A percentile compares a stretch with the other conserved stretches of the same genome.
Evolutionary conservation across 1,140 invertebrate species (phyloP).

Genomic region (Globodera ellingtonae): DNA sequence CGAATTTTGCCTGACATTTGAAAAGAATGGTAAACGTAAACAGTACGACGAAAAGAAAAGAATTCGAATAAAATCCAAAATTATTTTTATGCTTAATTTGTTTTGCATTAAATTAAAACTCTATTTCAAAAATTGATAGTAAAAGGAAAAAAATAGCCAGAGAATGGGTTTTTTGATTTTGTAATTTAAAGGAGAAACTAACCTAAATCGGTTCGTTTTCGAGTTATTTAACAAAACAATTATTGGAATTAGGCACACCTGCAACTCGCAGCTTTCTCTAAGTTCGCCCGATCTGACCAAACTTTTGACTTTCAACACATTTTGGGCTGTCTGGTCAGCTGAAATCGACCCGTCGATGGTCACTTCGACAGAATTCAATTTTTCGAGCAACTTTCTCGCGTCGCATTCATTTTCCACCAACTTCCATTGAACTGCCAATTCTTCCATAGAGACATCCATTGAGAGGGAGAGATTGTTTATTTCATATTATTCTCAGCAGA

Average conservation of each 20-base stretch:
- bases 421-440: slow-evolving; percentile 1
- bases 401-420: slow-evolving; percentile 2
- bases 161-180: too few species aligned
- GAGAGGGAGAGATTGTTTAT: slow-evolving; percentile 12
- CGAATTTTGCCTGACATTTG: slow-evolving; percentile 1
- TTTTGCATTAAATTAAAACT: too few species aligned
- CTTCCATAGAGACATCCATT: neutral
- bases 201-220: neutral
- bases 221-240: neutral
- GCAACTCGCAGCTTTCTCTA: neutral
- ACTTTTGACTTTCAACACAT: slow-evolving; percentile 7
- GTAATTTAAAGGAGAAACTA: too few species aligned
- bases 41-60: too few species aligned
- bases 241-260: neutral
- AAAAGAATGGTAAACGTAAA: too few species aligned
- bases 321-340: neutral
- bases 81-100: too few species aligned
- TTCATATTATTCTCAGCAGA: too few species aligned
- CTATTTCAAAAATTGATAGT: too few species aligned
- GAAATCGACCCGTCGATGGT: neutral
- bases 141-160: too few species aligned
- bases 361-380: neutral
- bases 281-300: neutral
- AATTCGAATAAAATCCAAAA: too few species aligned
- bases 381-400: neutral